Base-by-base conservation (phyloP, 2,888 invertebrate genomes). In the Ochropleura plecta region DNA sequence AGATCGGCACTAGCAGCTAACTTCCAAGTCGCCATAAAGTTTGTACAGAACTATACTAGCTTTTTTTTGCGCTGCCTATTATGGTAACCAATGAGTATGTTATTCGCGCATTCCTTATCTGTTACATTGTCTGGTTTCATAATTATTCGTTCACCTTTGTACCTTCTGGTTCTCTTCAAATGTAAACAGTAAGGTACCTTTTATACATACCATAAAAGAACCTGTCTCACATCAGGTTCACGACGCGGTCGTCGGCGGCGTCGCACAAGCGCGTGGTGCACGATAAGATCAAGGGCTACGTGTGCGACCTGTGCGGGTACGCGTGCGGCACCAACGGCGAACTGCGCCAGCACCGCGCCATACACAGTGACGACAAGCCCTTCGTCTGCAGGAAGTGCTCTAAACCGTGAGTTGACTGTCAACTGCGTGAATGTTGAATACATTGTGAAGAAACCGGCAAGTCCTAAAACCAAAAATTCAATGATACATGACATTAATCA, bases 281-380 rank as follows among this genome's bases (percentile, higher is more conserved):
- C 91, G 96, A 96, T 72, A 97, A 97, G 90, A 96, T 97, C 81
- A 96, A 97, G 86, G 95, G 96, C 55, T 97, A 96, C 92, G 96
- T 97, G 83, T 97, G 97, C 90, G 97, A 97, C 87, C 91, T 95
- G 85, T 97, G 97, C 91, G 97, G 97, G 7, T 97, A 97, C 91
- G 96, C 97, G 85, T 97, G 97, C 91, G 97, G 97, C 70, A 97
- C 97, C 78, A 96, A 95, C 90, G 97, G 97, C 70, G 97, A 97
- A 89, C 91, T 97, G 88, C 94, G 96, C 3, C 97, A 97, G 85
- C 97, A 97, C 87, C 94, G 96, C 85, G 97, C 97, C 77, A 97
- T 97, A 83, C 97, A 97, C 90, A 97, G 97, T 91, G 97, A 97
- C 85, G 97, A 96, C 84, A 97, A 97, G 83, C 96, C 96, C 5